Conservation (phyloP, 2,113 vertebrate genomes). For the Aphyosemion australe region DNA sequence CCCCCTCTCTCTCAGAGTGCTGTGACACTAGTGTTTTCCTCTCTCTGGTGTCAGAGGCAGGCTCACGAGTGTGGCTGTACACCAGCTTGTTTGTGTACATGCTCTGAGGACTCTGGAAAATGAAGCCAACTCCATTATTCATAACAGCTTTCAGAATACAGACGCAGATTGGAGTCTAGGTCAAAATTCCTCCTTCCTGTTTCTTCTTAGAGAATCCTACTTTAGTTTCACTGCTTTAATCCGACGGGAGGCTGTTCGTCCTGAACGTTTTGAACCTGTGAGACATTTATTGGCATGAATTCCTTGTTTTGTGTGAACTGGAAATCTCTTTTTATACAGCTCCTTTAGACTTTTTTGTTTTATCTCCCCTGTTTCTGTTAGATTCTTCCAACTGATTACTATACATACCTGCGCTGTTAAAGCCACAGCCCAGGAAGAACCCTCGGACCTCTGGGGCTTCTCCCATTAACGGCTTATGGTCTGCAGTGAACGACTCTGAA, state of each 20-base stretch:
- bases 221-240: too few species aligned
- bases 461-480: slow-evolving; percentile 96
- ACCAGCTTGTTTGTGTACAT: background rate
- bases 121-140: slow-evolving; percentile 45
- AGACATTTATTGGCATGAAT: background rate
- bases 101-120: slow-evolving; percentile 16
- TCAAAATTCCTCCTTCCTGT: slow-evolving; percentile 17
- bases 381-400: background rate
- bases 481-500: slow-evolving; percentile 93
- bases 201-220: background rate
- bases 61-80: slow-evolving; percentile 22
- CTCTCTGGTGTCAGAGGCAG: slow-evolving; percentile 43
- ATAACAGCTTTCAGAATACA: slow-evolving; percentile 36
- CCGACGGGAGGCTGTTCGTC: too few species aligned
- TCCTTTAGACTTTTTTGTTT: background rate
- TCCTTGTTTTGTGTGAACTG: background rate
- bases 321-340: background rate
- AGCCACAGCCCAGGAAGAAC: slow-evolving; percentile 95
- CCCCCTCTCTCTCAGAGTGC: slow-evolving; percentile 14
- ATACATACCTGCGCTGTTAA: slow-evolving; percentile 94
- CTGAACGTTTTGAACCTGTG: background rate
- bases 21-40: slow-evolving; percentile 15
- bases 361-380: background rate
- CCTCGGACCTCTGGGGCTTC: slow-evolving; percentile 93
- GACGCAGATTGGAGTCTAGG: slow-evolving; percentile 16